Conservation (phyloP, 2,888 invertebrate species). For the Lasioglossum calceatum region DNA sequence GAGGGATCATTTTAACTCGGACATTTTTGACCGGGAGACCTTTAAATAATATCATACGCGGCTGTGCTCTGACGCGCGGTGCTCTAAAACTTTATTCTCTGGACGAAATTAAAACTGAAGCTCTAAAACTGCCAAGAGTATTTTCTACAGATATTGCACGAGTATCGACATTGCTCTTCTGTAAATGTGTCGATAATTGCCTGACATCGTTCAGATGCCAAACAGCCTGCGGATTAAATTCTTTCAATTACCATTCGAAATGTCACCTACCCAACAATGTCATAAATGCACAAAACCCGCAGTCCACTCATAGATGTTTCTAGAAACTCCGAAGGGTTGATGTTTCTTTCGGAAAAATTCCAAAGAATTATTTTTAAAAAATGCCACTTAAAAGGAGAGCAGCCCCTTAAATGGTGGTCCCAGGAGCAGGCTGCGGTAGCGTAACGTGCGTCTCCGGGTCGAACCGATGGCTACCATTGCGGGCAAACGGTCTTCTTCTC, state of each 20-base stretch:
- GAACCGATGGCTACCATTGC: not conserved
- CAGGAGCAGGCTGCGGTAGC: not conserved
- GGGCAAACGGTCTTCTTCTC: not conserved
- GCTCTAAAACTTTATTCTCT: not conserved
- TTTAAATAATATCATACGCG: not conserved
- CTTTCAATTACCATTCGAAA: not conserved
- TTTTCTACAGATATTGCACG: not conserved
- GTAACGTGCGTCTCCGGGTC: not conserved
- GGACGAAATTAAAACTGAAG: not conserved
- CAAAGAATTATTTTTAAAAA: not conserved
- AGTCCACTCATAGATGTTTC: not conserved
- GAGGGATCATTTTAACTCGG: conserved; percentile 20
- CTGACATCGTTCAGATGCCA: too few relatives aligned
- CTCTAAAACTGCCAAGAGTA: not conserved
- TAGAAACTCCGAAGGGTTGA: not conserved
- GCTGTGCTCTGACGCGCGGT: not conserved
- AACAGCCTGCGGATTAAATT: not conserved
- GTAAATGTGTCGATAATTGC: too few relatives aligned
- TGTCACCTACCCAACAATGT: not conserved
- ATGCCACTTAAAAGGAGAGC: not conserved
- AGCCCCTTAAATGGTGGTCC: conserved; percentile 2
- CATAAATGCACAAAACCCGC: not conserved
- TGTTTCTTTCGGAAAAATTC: not conserved
- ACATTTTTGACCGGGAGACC: not conserved
- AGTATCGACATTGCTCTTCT: not conserved